A percentile compares a stretch with the other conserved stretches of the same genome.
Conservation (phyloP, 1,140 invertebrate genomes). For the Acromyrmex heyeri region DNA sequence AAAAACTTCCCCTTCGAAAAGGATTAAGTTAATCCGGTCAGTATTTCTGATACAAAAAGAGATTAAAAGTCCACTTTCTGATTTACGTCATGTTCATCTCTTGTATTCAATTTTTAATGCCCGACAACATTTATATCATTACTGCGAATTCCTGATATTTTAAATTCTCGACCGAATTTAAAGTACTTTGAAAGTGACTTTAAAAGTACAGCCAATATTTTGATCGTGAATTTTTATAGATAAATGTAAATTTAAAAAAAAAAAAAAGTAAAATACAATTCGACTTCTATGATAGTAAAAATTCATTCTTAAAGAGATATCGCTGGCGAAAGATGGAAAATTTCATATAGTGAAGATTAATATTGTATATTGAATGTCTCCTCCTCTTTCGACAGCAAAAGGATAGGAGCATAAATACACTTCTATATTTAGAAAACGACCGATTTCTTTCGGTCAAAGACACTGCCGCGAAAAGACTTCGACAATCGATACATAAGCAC, state of each 20-base stretch:
- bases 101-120: too few relatives aligned
- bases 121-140: not conserved
- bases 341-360: not conserved
- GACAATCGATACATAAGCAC: conserved; percentile 17
- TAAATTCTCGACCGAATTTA: not conserved
- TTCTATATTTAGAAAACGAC: conserved; percentile 26
- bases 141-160: not conserved
- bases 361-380: not conserved
- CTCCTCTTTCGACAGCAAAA: not conserved
- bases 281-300: too few relatives aligned
- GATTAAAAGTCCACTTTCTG: not conserved
- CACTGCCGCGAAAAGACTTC: not conserved
- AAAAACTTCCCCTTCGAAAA: not conserved
- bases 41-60: not conserved
- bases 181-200: too few relatives aligned
- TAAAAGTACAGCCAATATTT: too few relatives aligned
- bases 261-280: too few relatives aligned
- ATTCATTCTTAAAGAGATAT: too few relatives aligned
- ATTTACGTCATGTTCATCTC: not conserved
- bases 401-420: not conserved
- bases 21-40: not conserved
- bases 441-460: conserved; percentile 41
- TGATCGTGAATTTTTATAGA: too few relatives aligned
- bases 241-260: too few relatives aligned
- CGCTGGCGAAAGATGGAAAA: too few relatives aligned